These are phyloP conservation scores for Aphis craccivora DNA, from an alignment of 1,140 invertebrate genomes.

Conservation along the genomic window DNA sequence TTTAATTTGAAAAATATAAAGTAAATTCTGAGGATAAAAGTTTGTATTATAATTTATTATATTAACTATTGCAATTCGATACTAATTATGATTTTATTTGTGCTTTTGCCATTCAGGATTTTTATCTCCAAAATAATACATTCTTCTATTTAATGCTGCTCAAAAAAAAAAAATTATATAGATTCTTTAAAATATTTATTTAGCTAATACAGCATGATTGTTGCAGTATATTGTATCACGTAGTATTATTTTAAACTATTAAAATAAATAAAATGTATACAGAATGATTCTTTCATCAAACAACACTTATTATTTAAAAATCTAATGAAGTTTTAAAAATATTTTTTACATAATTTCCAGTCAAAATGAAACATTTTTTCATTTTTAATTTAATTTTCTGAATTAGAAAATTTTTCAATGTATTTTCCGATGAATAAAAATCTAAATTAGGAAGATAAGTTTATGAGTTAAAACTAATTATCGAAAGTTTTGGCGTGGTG, in stretches of 20 bases:
- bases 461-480: too few relatives aligned
- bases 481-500: too few relatives aligned
- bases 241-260: neutral
- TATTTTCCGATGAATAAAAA: too few relatives aligned
- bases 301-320: too few relatives aligned
- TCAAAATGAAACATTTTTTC: neutral
- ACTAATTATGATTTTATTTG: constrained; percentile 12
- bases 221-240: neutral
- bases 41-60: neutral
- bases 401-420: too few relatives aligned
- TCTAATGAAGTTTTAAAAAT: too few relatives aligned
- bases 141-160: neutral
- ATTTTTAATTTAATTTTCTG: too few relatives aligned
- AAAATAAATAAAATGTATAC: too few relatives aligned
- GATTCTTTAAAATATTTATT: neutral
- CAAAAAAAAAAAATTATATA: neutral
- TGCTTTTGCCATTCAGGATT: neutral
- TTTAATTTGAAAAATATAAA: constrained; percentile 22
- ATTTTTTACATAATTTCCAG: neutral
- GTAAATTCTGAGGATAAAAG: neutral
- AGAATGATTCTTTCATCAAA: too few relatives aligned
- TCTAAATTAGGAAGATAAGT: too few relatives aligned
- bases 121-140: neutral
- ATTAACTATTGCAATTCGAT: neutral
- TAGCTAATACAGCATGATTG: neutral